These are phyloP conservation scores for Phenganax subtilis DNA, from an alignment of 92 coral and sea anemone genomes.

Conservation along the genomic window DNA sequence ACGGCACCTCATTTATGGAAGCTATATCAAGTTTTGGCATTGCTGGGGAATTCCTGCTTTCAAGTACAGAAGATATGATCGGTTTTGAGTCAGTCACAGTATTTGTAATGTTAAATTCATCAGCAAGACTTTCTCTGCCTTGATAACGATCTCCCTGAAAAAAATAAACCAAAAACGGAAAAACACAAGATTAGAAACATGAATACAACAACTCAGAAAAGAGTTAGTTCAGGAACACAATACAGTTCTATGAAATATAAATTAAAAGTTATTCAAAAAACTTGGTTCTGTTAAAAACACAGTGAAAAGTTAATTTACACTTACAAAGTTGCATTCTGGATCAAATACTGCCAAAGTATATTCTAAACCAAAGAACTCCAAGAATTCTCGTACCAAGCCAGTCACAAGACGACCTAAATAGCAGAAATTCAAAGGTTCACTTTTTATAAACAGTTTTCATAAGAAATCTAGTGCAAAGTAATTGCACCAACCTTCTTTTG, in stretches of 20 bases:
- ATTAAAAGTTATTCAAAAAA: not conserved
- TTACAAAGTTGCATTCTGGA: slow-evolving; percentile 93
- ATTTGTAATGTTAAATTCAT: slow-evolving; percentile 63
- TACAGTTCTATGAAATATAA: not conserved
- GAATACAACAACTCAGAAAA: too few relatives aligned
- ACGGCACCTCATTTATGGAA: slow-evolving; percentile 41
- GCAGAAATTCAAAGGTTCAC: not conserved
- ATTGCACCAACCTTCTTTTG: slow-evolving; percentile 65
- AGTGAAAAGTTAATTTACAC: slow-evolving; percentile 24
- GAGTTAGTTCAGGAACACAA: not conserved
- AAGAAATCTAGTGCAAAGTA: not conserved
- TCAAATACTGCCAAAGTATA: slow-evolving; percentile 97
- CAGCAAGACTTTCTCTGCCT: slow-evolving; percentile 75
- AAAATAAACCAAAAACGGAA: too few relatives aligned
- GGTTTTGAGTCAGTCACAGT: slow-evolving; percentile 57
- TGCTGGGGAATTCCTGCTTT: slow-evolving; percentile 21
- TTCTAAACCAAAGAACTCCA: slow-evolving; percentile 93
- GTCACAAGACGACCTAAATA: slow-evolving; percentile 76
- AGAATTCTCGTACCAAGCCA: slow-evolving; percentile 83
- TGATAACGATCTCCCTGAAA: slow-evolving; percentile 84
- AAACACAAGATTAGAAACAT: too few relatives aligned
- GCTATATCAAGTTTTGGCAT: slow-evolving; percentile 39
- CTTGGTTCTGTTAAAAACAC: not conserved
- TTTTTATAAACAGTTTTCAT: not conserved
- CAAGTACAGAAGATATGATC: slow-evolving; percentile 55